Evolutionary conservation across 2,113 vertebrate genomes (phyloP).

Genomic region (Ictidomys tridecemlineatus): DNA sequence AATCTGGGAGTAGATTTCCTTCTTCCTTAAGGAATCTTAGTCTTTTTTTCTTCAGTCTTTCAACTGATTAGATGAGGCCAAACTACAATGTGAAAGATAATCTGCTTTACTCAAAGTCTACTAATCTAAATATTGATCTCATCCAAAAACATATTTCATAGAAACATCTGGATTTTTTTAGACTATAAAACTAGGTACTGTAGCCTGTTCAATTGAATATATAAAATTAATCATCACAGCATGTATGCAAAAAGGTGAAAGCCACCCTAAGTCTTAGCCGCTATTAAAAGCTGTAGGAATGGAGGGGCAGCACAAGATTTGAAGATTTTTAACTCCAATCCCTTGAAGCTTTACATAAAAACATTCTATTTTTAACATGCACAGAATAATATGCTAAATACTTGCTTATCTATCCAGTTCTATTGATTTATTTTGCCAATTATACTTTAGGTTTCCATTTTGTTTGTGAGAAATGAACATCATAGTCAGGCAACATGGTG

Average conservation of each 20-base stretch:
- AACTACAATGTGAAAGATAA: not conserved
- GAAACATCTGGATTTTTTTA: not conserved
- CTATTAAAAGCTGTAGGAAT: not conserved
- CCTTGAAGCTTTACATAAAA: not conserved
- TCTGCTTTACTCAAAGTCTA: not conserved
- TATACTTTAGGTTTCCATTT: not conserved
- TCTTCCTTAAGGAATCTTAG: not conserved
- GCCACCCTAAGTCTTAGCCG: not conserved
- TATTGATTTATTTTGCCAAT: not conserved
- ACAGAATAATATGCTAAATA: not conserved
- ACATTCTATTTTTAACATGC: not conserved
- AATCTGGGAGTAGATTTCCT: not conserved
- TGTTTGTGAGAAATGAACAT: not conserved
- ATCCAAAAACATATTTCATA: not conserved
- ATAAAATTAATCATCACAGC: not conserved
- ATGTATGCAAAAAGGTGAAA: not conserved
- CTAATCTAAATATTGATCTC: not conserved
- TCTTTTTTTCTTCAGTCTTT: not conserved
- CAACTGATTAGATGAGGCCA: not conserved
- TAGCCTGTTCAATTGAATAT: not conserved
- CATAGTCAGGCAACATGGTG: too few relatives aligned
- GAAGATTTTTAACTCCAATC: not conserved
- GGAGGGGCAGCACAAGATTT: not conserved
- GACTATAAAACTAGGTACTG: not conserved
- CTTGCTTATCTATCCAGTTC: not conserved